Percentiles rank a stretch among this genome's conserved stretches.
Evolutionary conservation across 2,797 vertebrate species (phyloP).

Genomic region (Rhinogobio ventralis): DNA sequence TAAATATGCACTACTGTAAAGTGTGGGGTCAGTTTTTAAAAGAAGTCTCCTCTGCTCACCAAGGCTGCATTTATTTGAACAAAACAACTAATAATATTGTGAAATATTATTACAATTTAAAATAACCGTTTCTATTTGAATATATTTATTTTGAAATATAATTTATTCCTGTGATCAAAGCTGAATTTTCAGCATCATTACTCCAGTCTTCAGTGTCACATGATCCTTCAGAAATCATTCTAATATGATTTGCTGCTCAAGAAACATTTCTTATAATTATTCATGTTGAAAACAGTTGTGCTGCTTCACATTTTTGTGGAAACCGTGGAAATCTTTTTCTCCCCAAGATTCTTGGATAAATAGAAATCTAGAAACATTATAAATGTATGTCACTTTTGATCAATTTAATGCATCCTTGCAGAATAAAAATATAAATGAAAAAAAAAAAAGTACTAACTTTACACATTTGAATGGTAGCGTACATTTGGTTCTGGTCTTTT

Average conservation of each 20-base stretch:
- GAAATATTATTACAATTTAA: background rate
- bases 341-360: too few species aligned
- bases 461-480: background rate
- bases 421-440: background rate
- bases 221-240: background rate
- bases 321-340: background rate
- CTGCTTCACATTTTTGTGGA: background rate
- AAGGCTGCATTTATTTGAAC: background rate
- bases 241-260: background rate
- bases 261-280: background rate
- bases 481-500: background rate
- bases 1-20: background rate
- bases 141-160: background rate
- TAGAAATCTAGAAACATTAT: background rate
- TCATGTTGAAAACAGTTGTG: background rate
- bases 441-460: background rate
- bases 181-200: background rate
- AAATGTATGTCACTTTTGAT: conserved; percentile 5
- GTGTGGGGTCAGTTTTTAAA: background rate
- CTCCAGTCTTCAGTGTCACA: background rate
- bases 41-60: background rate
- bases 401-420: background rate
- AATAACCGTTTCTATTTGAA: background rate
- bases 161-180: background rate
- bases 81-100: too few species aligned